These are phyloP conservation scores for Mus spretus DNA, from an alignment of 2,797 vertebrate species.

Conservation along the genomic window DNA sequence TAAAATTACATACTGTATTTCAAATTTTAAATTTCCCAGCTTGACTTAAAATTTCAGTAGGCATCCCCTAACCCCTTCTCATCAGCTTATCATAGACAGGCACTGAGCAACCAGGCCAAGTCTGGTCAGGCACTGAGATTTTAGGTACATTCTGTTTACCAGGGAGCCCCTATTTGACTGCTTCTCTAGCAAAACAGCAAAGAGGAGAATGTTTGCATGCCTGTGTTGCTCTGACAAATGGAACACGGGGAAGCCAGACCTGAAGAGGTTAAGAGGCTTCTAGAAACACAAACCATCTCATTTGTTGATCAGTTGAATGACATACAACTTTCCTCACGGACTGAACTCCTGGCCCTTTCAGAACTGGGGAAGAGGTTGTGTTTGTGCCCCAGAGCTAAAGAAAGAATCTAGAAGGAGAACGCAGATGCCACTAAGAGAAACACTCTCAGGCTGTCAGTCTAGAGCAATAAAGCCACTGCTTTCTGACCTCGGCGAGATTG, in stretches of 20 bases:
- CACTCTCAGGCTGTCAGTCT: neutral
- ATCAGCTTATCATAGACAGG: rapidly evolving
- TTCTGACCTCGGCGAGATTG: neutral
- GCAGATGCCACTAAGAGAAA: neutral
- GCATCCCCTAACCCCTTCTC: rapidly evolving
- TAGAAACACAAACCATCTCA: neutral
- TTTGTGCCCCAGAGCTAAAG: neutral
- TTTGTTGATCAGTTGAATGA: neutral
- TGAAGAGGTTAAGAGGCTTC: neutral
- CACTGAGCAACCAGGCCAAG: neutral
- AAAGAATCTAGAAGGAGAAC: neutral
- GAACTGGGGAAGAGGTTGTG: neutral
- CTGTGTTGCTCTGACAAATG: neutral
- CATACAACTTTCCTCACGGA: neutral
- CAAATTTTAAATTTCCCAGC: neutral
- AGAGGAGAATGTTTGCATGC: neutral
- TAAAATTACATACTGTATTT: constrained; percentile 1
- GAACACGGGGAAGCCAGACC: neutral
- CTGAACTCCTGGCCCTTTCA: neutral
- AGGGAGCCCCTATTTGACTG: neutral
- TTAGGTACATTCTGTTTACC: rapidly evolving
- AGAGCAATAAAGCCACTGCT: neutral
- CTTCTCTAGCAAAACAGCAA: neutral
- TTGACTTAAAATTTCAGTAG: neutral
- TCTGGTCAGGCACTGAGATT: neutral